These are phyloP conservation scores for Oscheius sp. DNA, from an alignment of 1,140 invertebrate species.

Conservation along the genomic window DNA sequence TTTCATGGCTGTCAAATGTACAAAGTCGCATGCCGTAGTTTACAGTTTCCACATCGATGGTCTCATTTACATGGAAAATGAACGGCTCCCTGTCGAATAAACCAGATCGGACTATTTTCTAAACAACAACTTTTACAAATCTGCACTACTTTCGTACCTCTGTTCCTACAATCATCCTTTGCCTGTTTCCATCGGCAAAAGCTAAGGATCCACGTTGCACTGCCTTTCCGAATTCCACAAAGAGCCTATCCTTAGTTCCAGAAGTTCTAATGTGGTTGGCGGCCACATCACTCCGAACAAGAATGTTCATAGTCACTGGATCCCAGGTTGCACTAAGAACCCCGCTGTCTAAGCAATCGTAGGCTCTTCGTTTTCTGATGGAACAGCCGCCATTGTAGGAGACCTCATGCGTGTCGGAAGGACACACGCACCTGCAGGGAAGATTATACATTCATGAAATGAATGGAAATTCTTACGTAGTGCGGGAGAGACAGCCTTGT, in stretches of 20 bases:
- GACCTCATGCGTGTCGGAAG: constrained; percentile 15
- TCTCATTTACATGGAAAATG: constrained; percentile 32
- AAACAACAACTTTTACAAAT: not conserved
- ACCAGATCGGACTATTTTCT: constrained; percentile 12
- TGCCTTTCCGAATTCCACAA: constrained; percentile 26
- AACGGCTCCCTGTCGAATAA: constrained; percentile 21
- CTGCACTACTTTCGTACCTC: constrained; percentile 3
- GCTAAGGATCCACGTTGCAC: not conserved
- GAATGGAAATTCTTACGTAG: constrained; percentile 10
- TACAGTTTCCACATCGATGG: constrained; percentile 3
- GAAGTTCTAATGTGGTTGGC: not conserved
- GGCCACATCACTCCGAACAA: constrained; percentile 15
- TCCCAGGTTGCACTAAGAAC: constrained; percentile 29
- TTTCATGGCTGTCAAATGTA: constrained; percentile 3
- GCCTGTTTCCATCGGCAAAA: constrained; percentile 16
- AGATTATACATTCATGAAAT: not conserved
- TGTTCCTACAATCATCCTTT: constrained; percentile 13
- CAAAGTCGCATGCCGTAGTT: constrained; percentile 29
- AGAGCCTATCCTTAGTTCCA: constrained; percentile 5
- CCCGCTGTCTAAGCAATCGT: constrained; percentile 5
- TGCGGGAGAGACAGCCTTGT: constrained; percentile 15
- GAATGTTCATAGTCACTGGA: constrained; percentile 20
- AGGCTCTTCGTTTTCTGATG: not conserved
- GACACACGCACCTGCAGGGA: constrained; percentile 27
- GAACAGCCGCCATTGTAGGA: constrained; percentile 10